Base-by-base conservation (phyloP, 1,140 invertebrate genomes). In the Drosophila kohkoa region DNA sequence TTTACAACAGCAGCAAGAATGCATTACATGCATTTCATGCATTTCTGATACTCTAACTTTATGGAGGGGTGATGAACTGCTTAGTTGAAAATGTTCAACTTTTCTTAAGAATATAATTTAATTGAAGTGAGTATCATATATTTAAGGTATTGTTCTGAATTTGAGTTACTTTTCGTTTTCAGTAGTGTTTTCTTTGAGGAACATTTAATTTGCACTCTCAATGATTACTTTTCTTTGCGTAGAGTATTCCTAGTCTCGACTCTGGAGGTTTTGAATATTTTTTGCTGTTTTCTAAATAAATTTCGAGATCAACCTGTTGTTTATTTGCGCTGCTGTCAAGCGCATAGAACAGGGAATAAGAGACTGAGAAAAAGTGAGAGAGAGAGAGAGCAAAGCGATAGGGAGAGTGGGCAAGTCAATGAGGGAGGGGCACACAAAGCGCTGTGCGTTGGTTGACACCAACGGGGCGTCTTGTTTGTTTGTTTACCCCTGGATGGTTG, bases 221-320 rank as follows among this genome's bases (percentile, higher is more conserved):
- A 13, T 13, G n/a, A 43, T 43, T 7, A n/a, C 7, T 11, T 41
- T 41, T 41, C 3, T 10, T 38, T 38, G 0, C 1, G 13, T 3
- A 71, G 68, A 4, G 68, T 48, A 71, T 64, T 38, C 3, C 0
- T 5, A n/a, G n/a, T 20, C 5, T 46, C 68, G 43, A 11, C 41
- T 20, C 7, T 8, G 11, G 3, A 49, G 35, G 8, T 1, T 55
- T 46, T 20, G 1, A 7, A 46, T 45, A 13, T 66, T 62, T 62
- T 67, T 43, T 60, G 32, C 57, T 13, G 35, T 64, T 13, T 67
- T 62, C 59, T 65, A 62, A 79, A 65, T 74, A 79, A 70, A 80
- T 80, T 76, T 80, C 49, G 78, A 77, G 68, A 79, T 77, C 77
- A 77, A 79, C 77, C 68, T 79, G 77, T 79, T 77, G 74, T 79